phyloP scores from a whole-genome alignment of 2,113 vertebrate species.

The Neogobius melanostomus region DNA sequence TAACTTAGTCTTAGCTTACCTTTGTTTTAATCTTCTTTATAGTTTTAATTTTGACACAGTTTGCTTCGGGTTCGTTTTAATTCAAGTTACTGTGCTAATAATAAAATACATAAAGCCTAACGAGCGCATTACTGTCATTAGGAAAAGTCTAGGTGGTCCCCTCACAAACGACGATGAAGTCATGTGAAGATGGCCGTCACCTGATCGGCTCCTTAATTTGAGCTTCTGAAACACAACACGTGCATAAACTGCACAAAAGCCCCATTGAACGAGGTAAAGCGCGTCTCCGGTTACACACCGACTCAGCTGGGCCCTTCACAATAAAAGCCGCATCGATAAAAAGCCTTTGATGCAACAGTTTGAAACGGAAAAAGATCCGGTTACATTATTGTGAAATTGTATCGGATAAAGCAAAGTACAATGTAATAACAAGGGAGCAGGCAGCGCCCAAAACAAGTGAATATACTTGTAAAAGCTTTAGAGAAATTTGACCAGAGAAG shows the following conservation, averaged over 20 bases:
- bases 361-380: not conserved
- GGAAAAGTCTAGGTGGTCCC: not conserved
- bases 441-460: no score
- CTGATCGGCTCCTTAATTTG: not conserved
- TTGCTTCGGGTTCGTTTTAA: no score
- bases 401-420: not conserved
- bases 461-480: no score
- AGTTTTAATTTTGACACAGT: no score
- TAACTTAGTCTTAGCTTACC: no score
- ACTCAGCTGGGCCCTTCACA: not conserved
- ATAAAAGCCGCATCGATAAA: not conserved
- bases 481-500: no score
- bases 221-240: not conserved
- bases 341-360: not conserved
- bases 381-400: constrained; percentile 9
- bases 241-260: not conserved
- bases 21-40: no score
- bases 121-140: not conserved
- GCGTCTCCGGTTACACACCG: not conserved
- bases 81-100: not conserved
- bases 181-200: constrained; percentile 1
- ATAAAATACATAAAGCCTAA: not conserved
- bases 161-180: not conserved
- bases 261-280: not conserved
- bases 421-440: no score